phyloP scores from a whole-genome alignment of 2,797 vertebrate genomes.

The Caiman crocodilus region DNA sequence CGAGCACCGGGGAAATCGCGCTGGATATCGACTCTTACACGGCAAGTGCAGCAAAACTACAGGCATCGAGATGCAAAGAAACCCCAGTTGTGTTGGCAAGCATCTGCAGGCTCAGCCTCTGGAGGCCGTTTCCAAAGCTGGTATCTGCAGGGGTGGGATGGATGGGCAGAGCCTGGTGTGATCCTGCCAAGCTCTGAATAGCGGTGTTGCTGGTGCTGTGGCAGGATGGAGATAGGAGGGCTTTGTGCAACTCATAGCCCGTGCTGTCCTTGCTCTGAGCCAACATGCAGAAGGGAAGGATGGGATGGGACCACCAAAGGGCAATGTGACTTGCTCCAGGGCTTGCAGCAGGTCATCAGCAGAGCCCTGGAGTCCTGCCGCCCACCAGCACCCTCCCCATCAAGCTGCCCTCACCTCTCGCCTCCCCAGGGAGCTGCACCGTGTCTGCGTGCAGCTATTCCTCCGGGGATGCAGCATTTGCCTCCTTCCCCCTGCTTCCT shows the following conservation, averaged over 20 bases:
- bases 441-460: no score
- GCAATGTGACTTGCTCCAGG: neutral
- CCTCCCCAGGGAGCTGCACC: neutral
- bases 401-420: no score
- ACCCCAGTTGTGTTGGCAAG: neutral
- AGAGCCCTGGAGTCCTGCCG: neutral
- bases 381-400: no score
- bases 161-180: no score
- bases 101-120: neutral
- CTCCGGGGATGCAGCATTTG: rapidly evolving
- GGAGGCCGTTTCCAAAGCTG: neutral
- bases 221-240: neutral
- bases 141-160: no score
- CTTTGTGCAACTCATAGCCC: neutral
- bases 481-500: rapidly evolving
- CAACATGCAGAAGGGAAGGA: neutral
- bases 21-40: neutral
- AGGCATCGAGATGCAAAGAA: neutral
- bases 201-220: neutral
- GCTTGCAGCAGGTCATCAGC: neutral
- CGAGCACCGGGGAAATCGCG: neutral
- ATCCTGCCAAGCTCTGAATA: neutral
- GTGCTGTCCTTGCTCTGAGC: neutral
- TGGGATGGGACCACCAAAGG: neutral
- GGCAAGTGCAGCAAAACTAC: neutral